Base-by-base conservation (phyloP, 2,113 vertebrate genomes). In the Cyprinodon tularosa region DNA sequence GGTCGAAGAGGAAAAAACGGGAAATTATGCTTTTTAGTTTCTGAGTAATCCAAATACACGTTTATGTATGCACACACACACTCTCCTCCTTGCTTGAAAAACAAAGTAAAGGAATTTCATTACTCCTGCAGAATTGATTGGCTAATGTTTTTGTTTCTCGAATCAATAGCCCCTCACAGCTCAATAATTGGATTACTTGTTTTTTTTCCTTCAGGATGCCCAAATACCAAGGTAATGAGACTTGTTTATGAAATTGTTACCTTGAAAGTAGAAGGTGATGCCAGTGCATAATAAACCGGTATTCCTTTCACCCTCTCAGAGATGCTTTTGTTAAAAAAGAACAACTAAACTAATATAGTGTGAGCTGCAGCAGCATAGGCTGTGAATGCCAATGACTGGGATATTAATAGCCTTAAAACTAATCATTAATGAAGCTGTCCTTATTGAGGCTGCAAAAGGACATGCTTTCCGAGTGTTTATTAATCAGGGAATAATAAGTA, bases 401-500 rank as follows among this genome's bases (percentile, higher is more conserved):
- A 80, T 89, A 89, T 88, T 91, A 92, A 93, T 90, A 90, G 81
- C 80, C 78, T 90, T 92, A 93, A 87, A 89, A 68, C 74, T 87
- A 87, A 86, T 91, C 90, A 91, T 90, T 91, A 91, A 90, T 91
- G 89, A 92, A 93, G 88, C 88, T 84, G 86, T 88, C 86, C 84
- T 92, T 91, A 91, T 89, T 91, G 85, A 91, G 88, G 84, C 88
- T 84, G 85, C 87, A 84, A 83, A 72, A 90, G 88, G 89, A 89
- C 87, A 89, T 37, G 81, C 84, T 77, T 71, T 72, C 72, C 5
- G 76, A 86, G 87, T 92, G 92, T 93, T 94, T 93, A 93, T 94
- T 94, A 93, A 93, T 94, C 92, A 91, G 88, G 90, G 90, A 93
- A 94, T 94, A 93, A 93, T 93, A 92, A 91, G 90, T 92, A 89